Base-by-base conservation (phyloP, 2,888 invertebrate genomes). In the Meta bourneti region DNA sequence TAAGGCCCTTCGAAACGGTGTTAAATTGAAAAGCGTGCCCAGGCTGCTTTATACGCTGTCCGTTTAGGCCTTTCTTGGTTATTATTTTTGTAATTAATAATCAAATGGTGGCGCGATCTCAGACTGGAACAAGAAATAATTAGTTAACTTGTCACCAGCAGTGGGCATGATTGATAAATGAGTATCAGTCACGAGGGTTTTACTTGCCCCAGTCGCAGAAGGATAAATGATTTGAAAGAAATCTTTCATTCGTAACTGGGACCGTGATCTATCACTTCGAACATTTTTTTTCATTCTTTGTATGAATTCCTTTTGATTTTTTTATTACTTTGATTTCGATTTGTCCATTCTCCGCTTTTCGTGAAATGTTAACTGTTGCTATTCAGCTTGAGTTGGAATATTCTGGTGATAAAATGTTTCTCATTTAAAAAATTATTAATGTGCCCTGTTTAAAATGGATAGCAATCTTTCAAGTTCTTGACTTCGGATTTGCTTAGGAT, bases 141-240 rank as follows among this genome's bases (percentile, higher is more conserved):
- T 91, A 91, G 87, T 91, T 70, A 20, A 61, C 83, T 83, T 91
- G 91, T 91, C 91, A 91, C 82, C 91, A 77, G 87, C 82, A 87
- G 77, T n/a, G 48, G 82, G 9, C 11, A 61, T 87, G 91, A 91
- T 91, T 91, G 91, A 91, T 91, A 87, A 87, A 87, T 91, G 69
- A 72, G 79, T 87, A 87, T 87, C 91, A 87, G 87, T 87, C 91
- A 87, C 91, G 87, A 71, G 52, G 74, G 19, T 54, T 87, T 34
- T 48, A 48, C 34, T 69, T 71, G 83, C 52, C 71, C 72, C 54
- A 84, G 78, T 54, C 49, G 69, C 51, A 81, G 79, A 82, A 87
- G 87, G 91, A 91, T 91, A 78, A 91, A 87, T 91, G 86, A 83
- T 83, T 91, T 87, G 91, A 91, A 91, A 88, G 87, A 91, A 91